phyloP scores from a whole-genome alignment of 1,140 invertebrate genomes.

The Neodiprion fabricii region DNA sequence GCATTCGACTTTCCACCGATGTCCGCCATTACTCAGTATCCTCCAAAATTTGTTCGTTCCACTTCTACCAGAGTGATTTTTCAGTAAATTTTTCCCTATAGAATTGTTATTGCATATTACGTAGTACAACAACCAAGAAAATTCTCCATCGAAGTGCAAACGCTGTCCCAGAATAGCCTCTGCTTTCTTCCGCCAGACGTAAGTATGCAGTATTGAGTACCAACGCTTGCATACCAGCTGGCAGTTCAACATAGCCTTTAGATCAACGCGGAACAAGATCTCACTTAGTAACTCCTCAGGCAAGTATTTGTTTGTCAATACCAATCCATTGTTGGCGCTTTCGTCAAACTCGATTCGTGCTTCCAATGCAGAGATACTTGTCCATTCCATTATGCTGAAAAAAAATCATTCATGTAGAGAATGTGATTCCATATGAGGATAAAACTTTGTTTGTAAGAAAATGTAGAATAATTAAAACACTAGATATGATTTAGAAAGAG shows the following conservation, averaged over 20 bases:
- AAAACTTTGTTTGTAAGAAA: no score
- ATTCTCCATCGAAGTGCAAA: conserved; percentile 33
- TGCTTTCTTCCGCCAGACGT: conserved; percentile 55
- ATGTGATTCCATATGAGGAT: no score
- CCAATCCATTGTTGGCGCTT: conserved; percentile 47
- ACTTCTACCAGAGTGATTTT: conserved; percentile 55
- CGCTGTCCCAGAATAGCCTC: conserved; percentile 34
- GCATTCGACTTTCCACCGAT: conserved; percentile 48
- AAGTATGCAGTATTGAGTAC: conserved; percentile 50
- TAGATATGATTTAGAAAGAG: no score
- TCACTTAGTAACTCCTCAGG: conserved; percentile 51
- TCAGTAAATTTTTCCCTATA: conserved; percentile 56
- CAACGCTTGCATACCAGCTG: conserved; percentile 59
- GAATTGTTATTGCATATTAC: conserved; percentile 50
- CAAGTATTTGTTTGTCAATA: conserved; percentile 46
- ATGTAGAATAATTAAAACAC: no score
- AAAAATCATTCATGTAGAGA: neutral
- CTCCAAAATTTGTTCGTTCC: conserved; percentile 43
- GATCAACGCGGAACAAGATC: conserved; percentile 48
- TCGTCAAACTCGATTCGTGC: conserved; percentile 37
- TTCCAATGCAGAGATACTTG: neutral
- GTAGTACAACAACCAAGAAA: conserved; percentile 50
- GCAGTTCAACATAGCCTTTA: conserved; percentile 47
- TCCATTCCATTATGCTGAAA: neutral
- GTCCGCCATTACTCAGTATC: conserved; percentile 42